phyloP scores from a whole-genome alignment of 2,888 invertebrate genomes.

The Tetragnatha montana region DNA sequence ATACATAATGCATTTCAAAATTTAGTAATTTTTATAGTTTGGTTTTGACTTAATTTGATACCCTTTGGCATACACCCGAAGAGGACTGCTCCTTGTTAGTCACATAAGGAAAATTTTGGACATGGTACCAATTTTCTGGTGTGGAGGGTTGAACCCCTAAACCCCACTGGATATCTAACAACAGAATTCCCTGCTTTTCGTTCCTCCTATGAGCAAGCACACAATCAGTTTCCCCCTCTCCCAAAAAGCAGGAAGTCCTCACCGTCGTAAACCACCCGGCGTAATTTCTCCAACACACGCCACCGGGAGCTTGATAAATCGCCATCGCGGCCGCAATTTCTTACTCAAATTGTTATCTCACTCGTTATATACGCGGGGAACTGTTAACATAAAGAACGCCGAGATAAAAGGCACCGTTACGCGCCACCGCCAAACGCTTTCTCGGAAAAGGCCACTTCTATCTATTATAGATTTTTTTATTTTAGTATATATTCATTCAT shows the following conservation, averaged over 20 bases:
- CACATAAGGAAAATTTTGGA: too few species aligned
- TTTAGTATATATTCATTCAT: not conserved
- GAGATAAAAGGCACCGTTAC: not conserved
- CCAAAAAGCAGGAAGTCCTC: not conserved
- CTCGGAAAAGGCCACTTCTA: not conserved
- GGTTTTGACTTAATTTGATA: too few species aligned
- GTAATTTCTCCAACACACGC: not conserved
- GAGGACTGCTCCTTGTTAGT: too few species aligned
- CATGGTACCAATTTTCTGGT: too few species aligned
- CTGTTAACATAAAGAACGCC: not conserved
- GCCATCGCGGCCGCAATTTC: not conserved
- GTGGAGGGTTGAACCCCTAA: too few species aligned
- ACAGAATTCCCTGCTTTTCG: too few species aligned
- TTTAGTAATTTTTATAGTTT: too few species aligned
- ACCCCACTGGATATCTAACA: too few species aligned
- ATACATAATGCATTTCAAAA: too few species aligned
- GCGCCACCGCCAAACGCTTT: not conserved
- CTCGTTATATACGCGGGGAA: not conserved
- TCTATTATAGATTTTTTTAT: not conserved
- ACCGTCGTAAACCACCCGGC: not conserved
- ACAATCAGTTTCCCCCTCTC: not conserved
- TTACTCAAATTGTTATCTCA: conserved; percentile 1
- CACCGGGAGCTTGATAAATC: not conserved
- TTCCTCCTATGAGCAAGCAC: too few species aligned
- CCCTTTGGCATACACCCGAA: too few species aligned